Percentiles rank a stretch among this genome's conserved stretches.
Conservation (phyloP, 2,797 vertebrate genomes). For the Galaxias olidus region DNA sequence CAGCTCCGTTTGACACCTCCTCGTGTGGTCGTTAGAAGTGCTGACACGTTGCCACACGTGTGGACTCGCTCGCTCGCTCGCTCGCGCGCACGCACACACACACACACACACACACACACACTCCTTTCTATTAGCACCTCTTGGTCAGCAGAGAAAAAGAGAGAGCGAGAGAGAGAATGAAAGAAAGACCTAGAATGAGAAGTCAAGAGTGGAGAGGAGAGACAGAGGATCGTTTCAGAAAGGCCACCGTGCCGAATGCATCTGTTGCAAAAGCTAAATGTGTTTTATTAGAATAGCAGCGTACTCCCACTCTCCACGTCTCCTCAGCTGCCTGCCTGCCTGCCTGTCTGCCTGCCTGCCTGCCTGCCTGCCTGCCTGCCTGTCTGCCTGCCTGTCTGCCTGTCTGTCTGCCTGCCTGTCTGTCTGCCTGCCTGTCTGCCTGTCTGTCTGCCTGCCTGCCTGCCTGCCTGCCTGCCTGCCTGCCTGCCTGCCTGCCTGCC, state of each 20-base stretch:
- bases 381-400: too few relatives aligned
- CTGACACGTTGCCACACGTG: too few relatives aligned
- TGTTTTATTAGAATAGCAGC: constrained; percentile 22
- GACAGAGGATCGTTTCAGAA: constrained; percentile 7
- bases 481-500: too few relatives aligned
- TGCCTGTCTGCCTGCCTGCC: too few relatives aligned
- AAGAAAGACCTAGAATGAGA: too few relatives aligned
- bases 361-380: too few relatives aligned
- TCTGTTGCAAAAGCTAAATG: constrained; percentile 34
- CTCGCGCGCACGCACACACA: constrained; percentile 3
- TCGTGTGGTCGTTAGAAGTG: too few relatives aligned
- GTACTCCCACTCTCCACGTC: constrained; percentile 14
- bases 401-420: too few relatives aligned
- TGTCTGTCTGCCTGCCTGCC: too few relatives aligned
- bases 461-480: too few relatives aligned
- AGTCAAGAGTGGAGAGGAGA: neutral
- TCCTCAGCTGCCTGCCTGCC: constrained; percentile 11
- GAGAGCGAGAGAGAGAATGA: too few relatives aligned
- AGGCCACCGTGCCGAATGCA: constrained; percentile 25
- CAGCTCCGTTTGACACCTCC: neutral
- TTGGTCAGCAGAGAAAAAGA: neutral
- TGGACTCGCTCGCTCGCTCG: neutral
- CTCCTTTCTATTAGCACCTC: constrained; percentile 16
- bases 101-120: neutral
- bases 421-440: too few relatives aligned